These are phyloP conservation scores for Syrrhaptes paradoxus DNA, from an alignment of 2,113 vertebrate species.

Conservation along the genomic window DNA sequence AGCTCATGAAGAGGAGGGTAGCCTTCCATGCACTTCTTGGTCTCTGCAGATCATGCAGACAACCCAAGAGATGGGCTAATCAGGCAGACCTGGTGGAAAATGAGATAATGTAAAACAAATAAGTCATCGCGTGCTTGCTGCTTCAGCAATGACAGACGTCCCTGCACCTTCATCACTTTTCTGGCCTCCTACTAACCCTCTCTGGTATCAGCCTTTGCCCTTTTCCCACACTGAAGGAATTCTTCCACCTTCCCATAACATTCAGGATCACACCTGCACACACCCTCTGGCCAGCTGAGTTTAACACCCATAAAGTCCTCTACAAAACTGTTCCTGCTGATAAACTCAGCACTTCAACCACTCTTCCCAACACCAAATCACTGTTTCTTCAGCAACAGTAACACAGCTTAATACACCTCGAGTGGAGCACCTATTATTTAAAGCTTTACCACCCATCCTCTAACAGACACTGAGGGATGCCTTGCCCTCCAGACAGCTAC, in stretches of 20 bases:
- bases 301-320: not conserved
- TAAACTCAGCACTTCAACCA: not conserved
- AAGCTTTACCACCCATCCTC: not conserved
- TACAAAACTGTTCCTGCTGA: not conserved
- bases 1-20: not conserved
- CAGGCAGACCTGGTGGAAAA: not conserved
- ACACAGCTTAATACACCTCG: not conserved
- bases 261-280: rapidly evolving
- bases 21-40: not conserved
- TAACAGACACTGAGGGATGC: not conserved
- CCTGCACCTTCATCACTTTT: not conserved
- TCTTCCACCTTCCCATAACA: not conserved
- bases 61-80: not conserved
- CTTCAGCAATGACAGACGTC: not conserved
- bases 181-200: not conserved
- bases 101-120: not conserved
- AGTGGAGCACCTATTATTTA: not conserved
- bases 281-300: not conserved
- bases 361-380: not conserved
- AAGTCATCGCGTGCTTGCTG: not conserved
- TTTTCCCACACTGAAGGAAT: not conserved
- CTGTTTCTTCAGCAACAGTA: not conserved
- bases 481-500: not conserved
- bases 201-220: not conserved
- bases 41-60: rapidly evolving